These are phyloP conservation scores for Brachypteracias leptosomus DNA, from an alignment of 2,113 vertebrate species.

Conservation along the genomic window DNA sequence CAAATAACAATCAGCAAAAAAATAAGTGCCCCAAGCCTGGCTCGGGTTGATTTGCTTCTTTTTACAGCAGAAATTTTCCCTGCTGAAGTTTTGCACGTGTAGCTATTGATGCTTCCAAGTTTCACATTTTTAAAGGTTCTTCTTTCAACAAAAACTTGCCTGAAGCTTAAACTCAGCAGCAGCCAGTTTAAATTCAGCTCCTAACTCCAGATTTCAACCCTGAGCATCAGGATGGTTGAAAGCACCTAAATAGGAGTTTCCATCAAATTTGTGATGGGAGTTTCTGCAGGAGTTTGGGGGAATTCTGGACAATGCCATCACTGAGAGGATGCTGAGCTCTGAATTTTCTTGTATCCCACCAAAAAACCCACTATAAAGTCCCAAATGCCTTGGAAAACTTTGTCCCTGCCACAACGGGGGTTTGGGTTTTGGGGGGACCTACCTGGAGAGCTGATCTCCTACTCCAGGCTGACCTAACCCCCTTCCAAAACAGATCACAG, in stretches of 20 bases:
- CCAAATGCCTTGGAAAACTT: background rate
- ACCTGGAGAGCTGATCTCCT: background rate
- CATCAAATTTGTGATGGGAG: background rate
- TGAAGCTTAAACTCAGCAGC: background rate
- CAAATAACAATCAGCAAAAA: background rate
- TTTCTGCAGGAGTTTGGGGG: background rate
- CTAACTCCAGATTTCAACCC: background rate
- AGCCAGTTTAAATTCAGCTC: background rate
- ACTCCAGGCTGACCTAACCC: background rate
- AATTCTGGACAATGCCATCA: rapidly evolving
- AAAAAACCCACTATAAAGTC: background rate
- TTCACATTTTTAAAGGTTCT: background rate
- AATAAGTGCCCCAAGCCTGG: background rate
- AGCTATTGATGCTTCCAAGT: background rate
- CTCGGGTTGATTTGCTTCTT: background rate
- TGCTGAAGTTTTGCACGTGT: background rate
- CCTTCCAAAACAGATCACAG: background rate
- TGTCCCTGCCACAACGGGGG: rapidly evolving
- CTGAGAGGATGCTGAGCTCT: background rate
- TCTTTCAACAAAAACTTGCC: background rate
- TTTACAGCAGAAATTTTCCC: background rate
- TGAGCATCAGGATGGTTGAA: background rate
- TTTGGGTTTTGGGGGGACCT: background rate
- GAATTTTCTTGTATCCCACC: background rate
- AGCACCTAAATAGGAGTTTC: background rate